Evolutionary conservation across 2,113 vertebrate species (phyloP), one percentile per base, ranked within the genome.

Genomic region (Carassius carassius): DNA sequence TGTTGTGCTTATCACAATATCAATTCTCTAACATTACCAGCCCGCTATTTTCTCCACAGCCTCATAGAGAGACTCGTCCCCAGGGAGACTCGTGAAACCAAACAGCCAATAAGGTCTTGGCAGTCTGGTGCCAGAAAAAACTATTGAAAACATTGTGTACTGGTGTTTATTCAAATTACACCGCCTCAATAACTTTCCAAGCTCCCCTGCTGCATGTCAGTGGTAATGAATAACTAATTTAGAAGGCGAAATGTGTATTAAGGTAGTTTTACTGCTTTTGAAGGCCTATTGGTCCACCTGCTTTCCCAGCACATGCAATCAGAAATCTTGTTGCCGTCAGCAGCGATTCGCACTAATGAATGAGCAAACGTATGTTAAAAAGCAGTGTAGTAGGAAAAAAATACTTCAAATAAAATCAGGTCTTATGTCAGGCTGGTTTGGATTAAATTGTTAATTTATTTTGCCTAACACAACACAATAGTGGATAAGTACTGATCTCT

Each of bases 141-240:
- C 62, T 70, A 87, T 25, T 81, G 77, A 74, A 85, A 78, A 51
- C 72, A 62, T 74, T 51, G 29, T 87, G 75, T 85, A 76, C 83
- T 78, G n/a, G 32, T 47, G 58, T 86, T 84, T 88, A 81, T 81
- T 90, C 80, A 81, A 87, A 86, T 85, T 58, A 83, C 44, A 78
- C 73, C 29, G 74, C 37, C 77, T 84, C 44, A 63, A 86, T 79
- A 84, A 51, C 60, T 25, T 85, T 44, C 25, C 21, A 11, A 56
- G 70, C 75, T 70, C 56, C 63, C 23, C 47, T 47, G 21, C 37
- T 73, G 14, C 9, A 25, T 49, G 65, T 70, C 84, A 87, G 37
- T 21, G 29, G 14, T 78, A 75, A 87, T 65, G 49, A 86, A 86
- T 79, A 82, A 67, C 78, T 82, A 56, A 86, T 89, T 84, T 74